A percentile compares a stretch with the other conserved stretches of the same genome.
Evolutionary conservation across 2,113 vertebrate genomes (phyloP).

Genomic region (Micromys minutus): DNA sequence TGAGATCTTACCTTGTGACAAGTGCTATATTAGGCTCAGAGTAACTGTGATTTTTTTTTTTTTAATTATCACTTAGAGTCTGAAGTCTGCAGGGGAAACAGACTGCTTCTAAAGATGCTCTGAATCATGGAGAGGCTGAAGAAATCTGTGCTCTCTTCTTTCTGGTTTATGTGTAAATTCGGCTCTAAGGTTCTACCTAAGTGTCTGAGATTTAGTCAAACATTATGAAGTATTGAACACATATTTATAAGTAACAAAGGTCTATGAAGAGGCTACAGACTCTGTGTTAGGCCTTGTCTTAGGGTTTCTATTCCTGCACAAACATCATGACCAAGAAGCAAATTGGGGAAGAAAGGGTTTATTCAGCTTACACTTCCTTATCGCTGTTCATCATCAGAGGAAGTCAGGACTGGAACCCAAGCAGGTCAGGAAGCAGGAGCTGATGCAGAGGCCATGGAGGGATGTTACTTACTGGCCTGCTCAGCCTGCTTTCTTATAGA

Average conservation of each 20-base stretch:
- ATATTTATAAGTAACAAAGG: not conserved
- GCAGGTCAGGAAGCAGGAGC: no score
- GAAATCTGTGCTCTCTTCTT: not conserved
- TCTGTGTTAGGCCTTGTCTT: not conserved
- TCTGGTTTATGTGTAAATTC: not conserved
- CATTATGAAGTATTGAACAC: not conserved
- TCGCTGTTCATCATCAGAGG: no score
- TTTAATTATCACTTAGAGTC: constrained; percentile 3
- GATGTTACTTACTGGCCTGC: no score
- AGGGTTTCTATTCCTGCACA: no score
- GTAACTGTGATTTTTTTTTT: constrained; percentile 31
- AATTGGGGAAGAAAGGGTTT: no score
- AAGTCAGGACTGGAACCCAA: no score
- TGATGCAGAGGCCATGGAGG: no score
- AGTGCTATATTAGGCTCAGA: constrained; percentile 21
- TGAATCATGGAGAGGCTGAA: not conserved
- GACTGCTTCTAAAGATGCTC: not conserved
- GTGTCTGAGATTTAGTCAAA: not conserved
- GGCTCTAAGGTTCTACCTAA: not conserved
- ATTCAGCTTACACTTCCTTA: no score
- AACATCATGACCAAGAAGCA: no score
- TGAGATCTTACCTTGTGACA: constrained; percentile 46
- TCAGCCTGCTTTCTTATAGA: no score
- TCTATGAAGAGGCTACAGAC: not conserved
- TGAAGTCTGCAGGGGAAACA: not conserved